Evolutionary conservation across 2,888 invertebrate species (phyloP), one percentile per base, ranked within the genome.

Genomic region (Micoletzkya japonica): DNA sequence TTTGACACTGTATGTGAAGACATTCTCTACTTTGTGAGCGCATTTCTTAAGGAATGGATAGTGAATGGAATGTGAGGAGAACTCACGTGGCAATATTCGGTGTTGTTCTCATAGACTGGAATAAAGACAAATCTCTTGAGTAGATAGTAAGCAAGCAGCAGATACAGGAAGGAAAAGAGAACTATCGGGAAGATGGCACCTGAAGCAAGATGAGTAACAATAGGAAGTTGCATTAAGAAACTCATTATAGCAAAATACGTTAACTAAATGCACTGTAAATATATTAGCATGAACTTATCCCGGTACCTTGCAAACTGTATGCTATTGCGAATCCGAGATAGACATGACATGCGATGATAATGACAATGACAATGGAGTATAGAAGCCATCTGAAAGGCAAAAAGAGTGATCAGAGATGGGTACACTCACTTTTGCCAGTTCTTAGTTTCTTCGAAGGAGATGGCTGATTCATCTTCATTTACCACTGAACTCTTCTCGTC

Each of bases 241-340:
- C 20, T n/a, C n/a, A n/a, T n/a, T n/a, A n/a, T n/a, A n/a, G n/a
- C n/a, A n/a, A n/a, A n/a, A n/a, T n/a, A n/a, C n/a, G n/a, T n/a
- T n/a, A n/a, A n/a, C n/a, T n/a, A n/a, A n/a, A n/a, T n/a, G n/a
- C n/a, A n/a, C n/a, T n/a, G n/a, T n/a, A n/a, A n/a, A n/a, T n/a
- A n/a, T n/a, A n/a, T n/a, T n/a, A n/a, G n/a, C n/a, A n/a, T n/a
- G n/a, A n/a, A n/a, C n/a, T n/a, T n/a, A n/a, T n/a, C n/a, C n/a
- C 2, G 26, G 26, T 4, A 61, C 61, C 61, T 61, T 64, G 52
- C 7, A 64, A 64, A 34, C 34, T 34, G 49, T 64, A 64, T 1
- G 52, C 64, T 14, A 64, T 64, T 0, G 64, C 50, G 64, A 64
- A 64, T 24, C 52, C 64, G 52, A 64, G 64, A 52, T 52, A 64